A percentile compares a stretch with the other conserved stretches of the same genome.
phyloP scores from a whole-genome alignment of 2,888 invertebrate genomes.

The Phalangium opilio region DNA sequence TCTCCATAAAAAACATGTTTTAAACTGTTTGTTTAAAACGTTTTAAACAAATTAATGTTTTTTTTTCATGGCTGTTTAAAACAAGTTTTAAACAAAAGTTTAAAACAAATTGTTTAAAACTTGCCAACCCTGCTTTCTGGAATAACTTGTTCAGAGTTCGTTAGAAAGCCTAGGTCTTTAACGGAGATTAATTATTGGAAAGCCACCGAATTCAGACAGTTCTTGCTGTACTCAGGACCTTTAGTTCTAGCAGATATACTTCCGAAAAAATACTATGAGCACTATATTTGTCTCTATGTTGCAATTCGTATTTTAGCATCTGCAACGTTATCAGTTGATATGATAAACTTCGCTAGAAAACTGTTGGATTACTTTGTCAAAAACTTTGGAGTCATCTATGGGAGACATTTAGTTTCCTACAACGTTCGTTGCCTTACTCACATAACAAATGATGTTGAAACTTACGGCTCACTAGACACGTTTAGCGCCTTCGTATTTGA shows the following conservation, averaged over 20 bases:
- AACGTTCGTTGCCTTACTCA: conserved; percentile 24
- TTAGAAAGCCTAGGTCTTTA: conserved; percentile 21
- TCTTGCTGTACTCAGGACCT: conserved; percentile 23
- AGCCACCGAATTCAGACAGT: conserved; percentile 23
- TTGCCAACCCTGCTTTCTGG: no score
- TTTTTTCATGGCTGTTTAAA: no score
- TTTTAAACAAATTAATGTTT: no score
- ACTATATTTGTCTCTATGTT: conserved; percentile 21
- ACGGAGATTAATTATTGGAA: conserved; percentile 22
- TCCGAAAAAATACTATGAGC: conserved; percentile 12
- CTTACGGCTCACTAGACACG: conserved; percentile 18
- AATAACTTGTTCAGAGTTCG: conserved; percentile 19
- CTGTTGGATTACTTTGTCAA: conserved; percentile 17
- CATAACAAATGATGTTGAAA: conserved; percentile 20
- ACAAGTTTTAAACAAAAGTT: no score
- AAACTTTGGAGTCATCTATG: conserved; percentile 18
- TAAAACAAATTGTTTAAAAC: no score
- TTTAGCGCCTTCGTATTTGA: conserved; percentile 22
- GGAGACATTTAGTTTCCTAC: conserved; percentile 19
- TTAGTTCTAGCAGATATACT: conserved; percentile 18
- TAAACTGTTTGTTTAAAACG: no score
- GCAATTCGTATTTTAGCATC: conserved; percentile 18
- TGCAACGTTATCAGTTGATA: no score
- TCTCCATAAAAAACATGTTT: no score
- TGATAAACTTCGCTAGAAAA: no score